Evolutionary conservation across 2,797 vertebrate genomes (phyloP), one percentile per base, ranked within the genome.

Genomic region (Acipenser transmontanus): DNA sequence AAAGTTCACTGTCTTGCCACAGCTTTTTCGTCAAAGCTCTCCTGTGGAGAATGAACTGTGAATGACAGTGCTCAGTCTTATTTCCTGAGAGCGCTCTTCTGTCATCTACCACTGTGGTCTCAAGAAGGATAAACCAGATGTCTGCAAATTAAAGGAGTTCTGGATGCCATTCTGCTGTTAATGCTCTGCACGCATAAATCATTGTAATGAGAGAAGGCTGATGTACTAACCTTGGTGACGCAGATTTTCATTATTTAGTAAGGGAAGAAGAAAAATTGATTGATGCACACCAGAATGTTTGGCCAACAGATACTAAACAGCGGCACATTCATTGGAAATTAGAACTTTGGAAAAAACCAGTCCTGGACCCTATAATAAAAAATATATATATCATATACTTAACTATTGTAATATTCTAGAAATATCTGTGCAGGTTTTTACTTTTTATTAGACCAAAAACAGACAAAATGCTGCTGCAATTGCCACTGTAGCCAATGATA

Each of bases 71-170:
- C 63, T 78, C 78, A 72, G 72, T 74, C 74, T 69, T 61, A 61
- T 78, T 71, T 79, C 81, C 82, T 77, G 69, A 71, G 76, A 80
- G 77, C 68, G 34, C 68, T 4, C 74, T 72, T 81, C 77, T 83
- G 82, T 82, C 85, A 83, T 81, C 86, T 81, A 80, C 76, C 78
- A 78, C 82, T 81, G 81, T 78, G 84, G 84, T 85, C 81, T 77
- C 76, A 71, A 75, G 75, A 82, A 82, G 72, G 78, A 72, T 77
- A 74, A 78, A 79, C 78, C 87, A 77, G 80, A 87, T 85, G 83
- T 80, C 84, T 86, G 83, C 78, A 87, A 84, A 83, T 87, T 86
- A 82, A 82, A 85, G 78, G 74, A 84, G 76, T 80, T 72, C 52
- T 75, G 60, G 73, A 77, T 80, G 82, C 82, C 79, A 86, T 79